These are phyloP conservation scores for Spea multiplicata DNA, from an alignment of 2,113 vertebrate species.

Conservation along the genomic window DNA sequence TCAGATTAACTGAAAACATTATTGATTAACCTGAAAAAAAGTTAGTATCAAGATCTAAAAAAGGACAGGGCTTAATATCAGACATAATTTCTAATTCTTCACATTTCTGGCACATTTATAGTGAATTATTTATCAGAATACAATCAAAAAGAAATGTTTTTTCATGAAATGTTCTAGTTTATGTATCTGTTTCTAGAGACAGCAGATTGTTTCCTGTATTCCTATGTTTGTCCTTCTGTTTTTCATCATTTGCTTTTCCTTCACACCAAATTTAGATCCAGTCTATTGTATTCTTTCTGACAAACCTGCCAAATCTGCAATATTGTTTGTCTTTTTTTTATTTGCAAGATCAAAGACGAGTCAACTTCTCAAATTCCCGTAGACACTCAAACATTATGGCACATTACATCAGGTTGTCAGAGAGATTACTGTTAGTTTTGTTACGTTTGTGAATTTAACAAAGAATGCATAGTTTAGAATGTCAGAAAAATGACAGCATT, in stretches of 20 bases:
- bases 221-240: slow-evolving; percentile 43
- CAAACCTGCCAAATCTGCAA: slow-evolving; percentile 13
- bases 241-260: slow-evolving; percentile 55
- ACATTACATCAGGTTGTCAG: too few species aligned
- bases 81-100: neutral
- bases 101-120: neutral
- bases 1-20: too few species aligned
- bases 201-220: slow-evolving; percentile 55
- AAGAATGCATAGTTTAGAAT: too few species aligned
- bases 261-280: slow-evolving; percentile 36
- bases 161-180: slow-evolving; percentile 55
- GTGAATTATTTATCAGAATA: slow-evolving; percentile 28
- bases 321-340: neutral
- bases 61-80: neutral
- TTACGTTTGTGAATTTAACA: too few species aligned
- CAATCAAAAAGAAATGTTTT: slow-evolving; percentile 40
- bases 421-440: too few species aligned
- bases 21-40: neutral
- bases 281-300: slow-evolving; percentile 40
- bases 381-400: neutral
- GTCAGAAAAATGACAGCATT: too few species aligned
- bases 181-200: slow-evolving; percentile 56
- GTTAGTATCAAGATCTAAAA: neutral
- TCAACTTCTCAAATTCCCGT: neutral
- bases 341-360: neutral